Evolutionary conservation across 2,113 vertebrate species (phyloP), one percentile per base, ranked within the genome.

Genomic region (Pristiophorus japonicus): DNA sequence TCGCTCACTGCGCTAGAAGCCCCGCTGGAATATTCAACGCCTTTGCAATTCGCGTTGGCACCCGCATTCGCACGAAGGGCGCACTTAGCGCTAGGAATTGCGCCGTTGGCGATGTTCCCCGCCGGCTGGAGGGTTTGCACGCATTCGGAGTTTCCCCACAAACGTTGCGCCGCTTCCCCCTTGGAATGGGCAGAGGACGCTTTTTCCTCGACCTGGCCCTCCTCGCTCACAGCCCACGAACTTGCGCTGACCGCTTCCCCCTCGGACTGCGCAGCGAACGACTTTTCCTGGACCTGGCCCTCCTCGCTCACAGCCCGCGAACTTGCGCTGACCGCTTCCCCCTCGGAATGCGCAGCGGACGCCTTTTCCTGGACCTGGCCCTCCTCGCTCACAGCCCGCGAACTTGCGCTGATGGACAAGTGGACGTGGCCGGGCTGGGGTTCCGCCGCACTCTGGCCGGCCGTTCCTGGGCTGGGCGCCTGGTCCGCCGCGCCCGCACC

Each of bases 1-100:
- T 99, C 99, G 93, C 99, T 99, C 95, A 99, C 98, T 10, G 98
- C 99, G 70, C 99, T 99, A 97, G 99, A 99, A 65, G 98, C 98
- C 0, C 98, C 98, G 95, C 99, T 99, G 51, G 98, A 98, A 88
- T 97, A 97, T 66, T 97, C 98, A 4, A 97, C 96, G 96, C 98
- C 98, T 95, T 95, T 73, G 55, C 97, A 96, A 95, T 96, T 96
- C 30, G 96, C 45, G 96, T 97, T 98, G 87, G 97, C 97, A 84
- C 98, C 97, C 90, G 98, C 97, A 95, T 98, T 98, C 95, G 98
- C 95, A 95, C 98, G 98, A 34, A 98, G 98, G 0, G 98, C 98
- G 63, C 98, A 97, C 75, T 24, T 75, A 75, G 34, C 67, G 2
- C 16, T 94, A 97, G 51, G 51, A 51, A 51, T 51, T 51, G 51